These are phyloP conservation scores for Microtus richardsoni DNA, from an alignment of 2,113 vertebrate species.

Conservation along the genomic window DNA sequence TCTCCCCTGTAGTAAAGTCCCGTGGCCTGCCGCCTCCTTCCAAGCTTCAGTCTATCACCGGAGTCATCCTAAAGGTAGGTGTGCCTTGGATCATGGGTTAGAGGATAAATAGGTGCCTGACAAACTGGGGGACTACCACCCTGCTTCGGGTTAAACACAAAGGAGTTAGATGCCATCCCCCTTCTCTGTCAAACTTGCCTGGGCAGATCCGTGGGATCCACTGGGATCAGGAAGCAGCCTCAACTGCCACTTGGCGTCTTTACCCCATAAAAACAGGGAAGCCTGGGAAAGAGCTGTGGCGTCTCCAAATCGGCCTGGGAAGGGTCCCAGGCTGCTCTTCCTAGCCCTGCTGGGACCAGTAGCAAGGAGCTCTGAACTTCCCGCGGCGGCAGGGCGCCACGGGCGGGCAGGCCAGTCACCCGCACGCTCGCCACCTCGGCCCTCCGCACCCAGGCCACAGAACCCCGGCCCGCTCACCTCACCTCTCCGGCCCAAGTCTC, in stretches of 20 bases:
- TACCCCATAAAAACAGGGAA: slow-evolving; percentile 36
- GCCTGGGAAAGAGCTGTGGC: background rate
- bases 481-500: slow-evolving; percentile 10
- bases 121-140: slow-evolving; percentile 14
- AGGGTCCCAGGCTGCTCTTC: slow-evolving; percentile 5
- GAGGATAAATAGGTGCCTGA: background rate
- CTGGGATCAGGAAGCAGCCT: slow-evolving; percentile 11
- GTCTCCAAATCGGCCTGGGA: slow-evolving; percentile 11
- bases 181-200: slow-evolving; percentile 53
- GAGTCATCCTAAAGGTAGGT: background rate
- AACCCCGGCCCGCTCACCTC: background rate
- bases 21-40: background rate
- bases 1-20: background rate
- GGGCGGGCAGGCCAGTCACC: background rate
- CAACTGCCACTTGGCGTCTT: background rate
- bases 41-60: background rate
- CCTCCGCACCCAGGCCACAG: background rate
- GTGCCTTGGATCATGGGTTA: background rate
- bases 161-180: slow-evolving; percentile 36
- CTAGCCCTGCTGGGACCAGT: background rate
- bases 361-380: slow-evolving; percentile 52
- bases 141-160: background rate
- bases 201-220: background rate
- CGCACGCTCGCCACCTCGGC: background rate
- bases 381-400: background rate